Evolutionary conservation across 2,888 invertebrate genomes (phyloP).

Genomic region (Suillia variegata): DNA sequence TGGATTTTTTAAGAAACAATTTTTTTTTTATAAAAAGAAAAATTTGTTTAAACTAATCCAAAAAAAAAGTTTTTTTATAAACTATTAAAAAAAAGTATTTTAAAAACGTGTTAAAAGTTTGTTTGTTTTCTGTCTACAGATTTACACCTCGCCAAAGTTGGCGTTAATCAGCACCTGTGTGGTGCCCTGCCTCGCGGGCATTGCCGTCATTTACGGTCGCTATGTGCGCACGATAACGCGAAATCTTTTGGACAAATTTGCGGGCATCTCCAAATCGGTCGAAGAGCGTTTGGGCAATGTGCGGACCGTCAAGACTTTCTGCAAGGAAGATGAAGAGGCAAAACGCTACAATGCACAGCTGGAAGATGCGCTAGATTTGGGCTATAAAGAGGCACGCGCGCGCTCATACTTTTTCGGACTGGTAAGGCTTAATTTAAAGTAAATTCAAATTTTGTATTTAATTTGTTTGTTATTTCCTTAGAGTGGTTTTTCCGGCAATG

Average conservation of each 20-base stretch:
- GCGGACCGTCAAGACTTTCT: slow-evolving; percentile 91
- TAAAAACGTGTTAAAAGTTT: too few species aligned
- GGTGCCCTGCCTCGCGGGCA: slow-evolving; percentile 86
- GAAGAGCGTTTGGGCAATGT: slow-evolving; percentile 92
- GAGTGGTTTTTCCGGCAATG: slow-evolving; percentile 89
- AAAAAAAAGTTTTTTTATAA: not conserved
- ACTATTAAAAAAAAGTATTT: not conserved
- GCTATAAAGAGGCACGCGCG: slow-evolving; percentile 86
- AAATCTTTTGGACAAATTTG: slow-evolving; percentile 74
- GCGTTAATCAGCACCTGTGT: slow-evolving; percentile 84
- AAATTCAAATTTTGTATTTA: slow-evolving; percentile 9
- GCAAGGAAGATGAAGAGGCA: slow-evolving; percentile 81
- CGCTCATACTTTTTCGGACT: slow-evolving; percentile 89
- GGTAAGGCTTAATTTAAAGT: slow-evolving; percentile 62
- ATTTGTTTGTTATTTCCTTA: slow-evolving; percentile 50
- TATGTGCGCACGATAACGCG: slow-evolving; percentile 85
- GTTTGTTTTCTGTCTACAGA: slow-evolving; percentile 63
- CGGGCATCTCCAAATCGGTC: slow-evolving; percentile 73
- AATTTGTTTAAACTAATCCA: too few species aligned
- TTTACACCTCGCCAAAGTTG: slow-evolving; percentile 89
- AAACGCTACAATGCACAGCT: slow-evolving; percentile 71
- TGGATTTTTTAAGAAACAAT: too few species aligned
- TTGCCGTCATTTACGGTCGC: slow-evolving; percentile 82
- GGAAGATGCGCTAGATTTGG: slow-evolving; percentile 73
- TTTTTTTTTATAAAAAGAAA: not conserved